Conservation (phyloP, 2,797 vertebrate species). For the Darevskia mixta region DNA sequence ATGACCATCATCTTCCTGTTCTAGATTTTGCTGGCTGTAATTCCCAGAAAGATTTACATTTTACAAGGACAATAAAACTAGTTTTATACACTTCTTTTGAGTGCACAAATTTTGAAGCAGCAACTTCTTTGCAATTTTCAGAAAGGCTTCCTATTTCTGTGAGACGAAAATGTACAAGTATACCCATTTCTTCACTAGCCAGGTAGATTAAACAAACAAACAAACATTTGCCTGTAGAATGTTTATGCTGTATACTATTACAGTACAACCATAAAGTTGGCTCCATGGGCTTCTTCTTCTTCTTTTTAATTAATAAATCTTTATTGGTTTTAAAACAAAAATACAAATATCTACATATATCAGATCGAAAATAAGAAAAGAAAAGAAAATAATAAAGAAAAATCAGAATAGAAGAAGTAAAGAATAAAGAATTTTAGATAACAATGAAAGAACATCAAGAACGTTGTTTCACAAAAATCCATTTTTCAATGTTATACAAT, state of each 20-base stretch:
- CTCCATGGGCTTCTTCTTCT: background rate
- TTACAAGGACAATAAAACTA: background rate
- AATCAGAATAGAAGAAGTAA: too few species aligned
- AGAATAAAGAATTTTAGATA: too few species aligned
- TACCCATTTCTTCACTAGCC: background rate
- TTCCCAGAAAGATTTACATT: background rate
- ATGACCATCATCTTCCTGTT: background rate
- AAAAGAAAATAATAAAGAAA: too few species aligned
- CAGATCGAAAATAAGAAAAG: too few species aligned
- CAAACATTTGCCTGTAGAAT: background rate
- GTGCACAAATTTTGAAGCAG: too few species aligned
- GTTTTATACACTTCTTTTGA: background rate
- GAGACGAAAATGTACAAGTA: background rate
- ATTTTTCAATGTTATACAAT: too few species aligned
- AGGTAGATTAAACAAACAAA: background rate
- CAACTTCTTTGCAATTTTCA: background rate
- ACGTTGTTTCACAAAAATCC: too few species aligned
- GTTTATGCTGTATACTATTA: background rate
- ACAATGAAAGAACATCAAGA: too few species aligned
- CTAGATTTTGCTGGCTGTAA: background rate
- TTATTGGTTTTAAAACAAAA: too few species aligned
- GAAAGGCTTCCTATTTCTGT: background rate
- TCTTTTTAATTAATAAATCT: too few species aligned
- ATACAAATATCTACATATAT: too few species aligned
- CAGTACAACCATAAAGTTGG: background rate